Evolutionary conservation across 2,888 invertebrate species (phyloP).

Genomic region (Dusona sp.): DNA sequence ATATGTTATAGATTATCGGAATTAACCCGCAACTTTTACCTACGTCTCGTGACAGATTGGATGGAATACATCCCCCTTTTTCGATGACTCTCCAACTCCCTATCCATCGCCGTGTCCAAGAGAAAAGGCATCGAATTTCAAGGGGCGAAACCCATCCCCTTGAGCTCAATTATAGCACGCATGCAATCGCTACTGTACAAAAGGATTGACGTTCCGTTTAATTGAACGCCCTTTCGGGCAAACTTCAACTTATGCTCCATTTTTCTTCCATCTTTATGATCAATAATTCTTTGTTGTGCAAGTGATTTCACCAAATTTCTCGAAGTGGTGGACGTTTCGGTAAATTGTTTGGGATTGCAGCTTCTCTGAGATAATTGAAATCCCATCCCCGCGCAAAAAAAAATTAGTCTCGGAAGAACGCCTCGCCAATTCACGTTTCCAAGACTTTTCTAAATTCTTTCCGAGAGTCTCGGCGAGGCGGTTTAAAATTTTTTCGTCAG

Average conservation of each 20-base stretch:
- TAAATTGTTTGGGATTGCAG: background rate
- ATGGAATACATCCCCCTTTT: slow-evolving; percentile 13
- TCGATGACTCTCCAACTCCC: slow-evolving; percentile 40
- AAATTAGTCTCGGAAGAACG: no score
- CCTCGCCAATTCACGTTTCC: no score
- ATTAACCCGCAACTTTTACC: slow-evolving; percentile 52
- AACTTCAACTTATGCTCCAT: slow-evolving; percentile 38
- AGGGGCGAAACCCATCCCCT: slow-evolving; percentile 20
- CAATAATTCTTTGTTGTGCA: slow-evolving; percentile 10
- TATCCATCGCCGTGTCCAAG: slow-evolving; percentile 50
- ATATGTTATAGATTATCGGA: slow-evolving; percentile 21
- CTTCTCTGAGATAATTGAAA: background rate
- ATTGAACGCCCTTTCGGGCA: slow-evolving; percentile 32
- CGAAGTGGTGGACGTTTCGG: background rate
- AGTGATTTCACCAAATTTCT: background rate
- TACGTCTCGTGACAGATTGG: slow-evolving; percentile 55
- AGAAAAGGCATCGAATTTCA: slow-evolving; percentile 43
- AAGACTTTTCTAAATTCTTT: no score
- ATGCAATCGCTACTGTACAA: slow-evolving; percentile 22
- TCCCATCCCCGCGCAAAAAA: no score
- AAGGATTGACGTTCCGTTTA: slow-evolving; percentile 49
- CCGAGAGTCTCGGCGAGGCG: no score
- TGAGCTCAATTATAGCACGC: slow-evolving; percentile 50
- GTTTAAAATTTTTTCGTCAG: no score
- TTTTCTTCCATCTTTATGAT: slow-evolving; percentile 25